Conservation (phyloP, 2,888 invertebrate species). For the Amorpha juglandis region DNA sequence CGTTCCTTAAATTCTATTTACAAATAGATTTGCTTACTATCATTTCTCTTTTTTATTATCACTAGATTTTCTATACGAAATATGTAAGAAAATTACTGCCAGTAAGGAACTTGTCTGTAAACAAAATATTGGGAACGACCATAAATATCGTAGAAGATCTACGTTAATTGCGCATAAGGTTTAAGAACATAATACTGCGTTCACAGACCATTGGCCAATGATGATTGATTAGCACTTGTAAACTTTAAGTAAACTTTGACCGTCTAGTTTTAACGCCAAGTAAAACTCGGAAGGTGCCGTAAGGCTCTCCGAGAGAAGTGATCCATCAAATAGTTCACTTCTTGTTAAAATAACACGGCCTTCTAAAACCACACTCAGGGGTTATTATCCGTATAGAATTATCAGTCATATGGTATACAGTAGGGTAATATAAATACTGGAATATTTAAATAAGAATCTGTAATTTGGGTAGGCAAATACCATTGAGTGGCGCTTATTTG, state of each 20-base stretch:
- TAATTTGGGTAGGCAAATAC: constrained; percentile 8
- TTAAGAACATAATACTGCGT: constrained; percentile 38
- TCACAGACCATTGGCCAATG: constrained; percentile 65
- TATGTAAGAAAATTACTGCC: too few relatives aligned
- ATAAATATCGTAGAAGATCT: neutral
- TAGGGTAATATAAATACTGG: neutral
- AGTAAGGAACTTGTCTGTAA: too few relatives aligned
- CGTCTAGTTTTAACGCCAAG: constrained; percentile 62
- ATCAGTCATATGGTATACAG: neutral
- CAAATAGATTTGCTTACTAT: too few relatives aligned
- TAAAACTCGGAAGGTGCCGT: constrained; percentile 62
- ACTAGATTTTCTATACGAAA: too few relatives aligned
- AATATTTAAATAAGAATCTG: constrained; percentile 9
- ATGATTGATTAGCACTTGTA: constrained; percentile 75
- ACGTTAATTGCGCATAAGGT: neutral
- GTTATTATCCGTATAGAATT: constrained; percentile 33
- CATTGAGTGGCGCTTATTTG: constrained; percentile 1
- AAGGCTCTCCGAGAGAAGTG: constrained; percentile 62
- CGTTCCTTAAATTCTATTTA: too few relatives aligned
- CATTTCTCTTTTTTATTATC: too few relatives aligned
- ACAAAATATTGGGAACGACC: too few relatives aligned
- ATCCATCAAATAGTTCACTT: constrained; percentile 71
- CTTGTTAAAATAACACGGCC: constrained; percentile 57
- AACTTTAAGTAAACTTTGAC: constrained; percentile 69
- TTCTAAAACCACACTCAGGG: constrained; percentile 44